phyloP scores from a whole-genome alignment of 2,888 invertebrate genomes.

The Pristionchus japonicus region DNA sequence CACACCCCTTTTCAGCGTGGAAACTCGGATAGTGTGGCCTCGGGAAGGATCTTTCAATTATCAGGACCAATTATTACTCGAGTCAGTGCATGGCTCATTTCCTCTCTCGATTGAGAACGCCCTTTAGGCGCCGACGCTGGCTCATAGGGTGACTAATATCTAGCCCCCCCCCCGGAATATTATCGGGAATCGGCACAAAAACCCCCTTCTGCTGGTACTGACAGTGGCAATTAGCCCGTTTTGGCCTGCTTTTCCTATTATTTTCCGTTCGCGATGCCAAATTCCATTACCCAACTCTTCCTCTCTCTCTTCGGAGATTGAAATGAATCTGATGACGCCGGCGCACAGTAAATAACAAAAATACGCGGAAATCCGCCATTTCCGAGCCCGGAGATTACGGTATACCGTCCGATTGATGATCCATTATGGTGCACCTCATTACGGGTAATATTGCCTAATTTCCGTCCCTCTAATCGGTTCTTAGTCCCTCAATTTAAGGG shows the following conservation, averaged over 20 bases:
- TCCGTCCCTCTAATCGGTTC: conserved; percentile 1
- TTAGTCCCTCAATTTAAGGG: background rate
- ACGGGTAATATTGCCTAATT: conserved; percentile 28
- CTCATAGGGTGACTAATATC: background rate
- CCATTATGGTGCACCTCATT: background rate
- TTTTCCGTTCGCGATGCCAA: background rate
- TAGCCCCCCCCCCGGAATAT: background rate
- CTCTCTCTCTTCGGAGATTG: conserved; percentile 20
- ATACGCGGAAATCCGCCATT: conserved; percentile 35
- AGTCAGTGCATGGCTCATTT: conserved; percentile 16
- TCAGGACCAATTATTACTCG: conserved; percentile 1
- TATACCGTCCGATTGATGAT: background rate
- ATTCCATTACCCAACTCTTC: conserved; percentile 42
- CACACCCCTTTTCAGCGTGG: background rate
- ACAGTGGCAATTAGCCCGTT: conserved; percentile 28
- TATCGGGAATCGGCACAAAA: background rate
- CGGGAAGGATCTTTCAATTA: background rate
- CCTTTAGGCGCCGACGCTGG: background rate
- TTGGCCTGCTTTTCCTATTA: background rate
- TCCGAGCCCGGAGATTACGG: background rate
- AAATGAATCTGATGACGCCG: conserved; percentile 28
- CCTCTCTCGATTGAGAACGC: background rate
- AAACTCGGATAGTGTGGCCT: background rate
- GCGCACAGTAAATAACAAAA: conserved; percentile 16
- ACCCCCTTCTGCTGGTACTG: background rate